phyloP scores from a whole-genome alignment of 2,888 invertebrate genomes.

The Campoplex capitator region DNA sequence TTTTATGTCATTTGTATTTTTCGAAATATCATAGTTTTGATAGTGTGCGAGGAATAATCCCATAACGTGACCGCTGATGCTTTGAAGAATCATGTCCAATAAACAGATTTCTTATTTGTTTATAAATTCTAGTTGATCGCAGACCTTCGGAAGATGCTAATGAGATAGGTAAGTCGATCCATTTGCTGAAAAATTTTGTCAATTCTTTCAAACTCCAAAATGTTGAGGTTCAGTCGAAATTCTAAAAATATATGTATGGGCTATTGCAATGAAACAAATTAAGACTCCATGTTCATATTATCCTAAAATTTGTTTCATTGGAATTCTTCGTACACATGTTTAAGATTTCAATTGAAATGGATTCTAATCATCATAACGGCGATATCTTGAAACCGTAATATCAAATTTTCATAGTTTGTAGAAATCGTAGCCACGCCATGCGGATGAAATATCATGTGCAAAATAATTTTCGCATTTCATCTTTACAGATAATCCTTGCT shows the following conservation, averaged over 20 bases:
- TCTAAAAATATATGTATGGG: background rate
- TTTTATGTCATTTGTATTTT: too few species aligned
- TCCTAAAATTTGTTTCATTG: too few species aligned
- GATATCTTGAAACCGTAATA: too few species aligned
- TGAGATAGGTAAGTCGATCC: conserved; percentile 59
- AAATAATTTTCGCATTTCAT: background rate
- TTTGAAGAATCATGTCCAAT: background rate
- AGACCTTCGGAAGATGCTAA: conserved; percentile 23
- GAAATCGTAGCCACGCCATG: background rate
- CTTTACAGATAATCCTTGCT: background rate
- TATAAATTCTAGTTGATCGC: conserved; percentile 62
- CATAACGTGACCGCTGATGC: too few species aligned
- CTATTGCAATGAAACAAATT: too few species aligned
- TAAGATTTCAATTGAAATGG: too few species aligned
- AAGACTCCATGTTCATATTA: background rate
- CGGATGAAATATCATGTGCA: too few species aligned
- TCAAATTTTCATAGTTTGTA: background rate
- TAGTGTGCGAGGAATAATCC: too few species aligned
- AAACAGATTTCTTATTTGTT: background rate
- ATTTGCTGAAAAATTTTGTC: background rate
- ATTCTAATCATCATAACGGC: too few species aligned
- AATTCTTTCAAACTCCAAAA: background rate
- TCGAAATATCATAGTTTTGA: too few species aligned
- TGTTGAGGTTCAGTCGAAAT: background rate
- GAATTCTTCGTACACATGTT: too few species aligned